Evolutionary conservation across 1,140 invertebrate species (phyloP), one percentile per base, ranked within the genome.

Genomic region (Drosophila eugracilis): DNA sequence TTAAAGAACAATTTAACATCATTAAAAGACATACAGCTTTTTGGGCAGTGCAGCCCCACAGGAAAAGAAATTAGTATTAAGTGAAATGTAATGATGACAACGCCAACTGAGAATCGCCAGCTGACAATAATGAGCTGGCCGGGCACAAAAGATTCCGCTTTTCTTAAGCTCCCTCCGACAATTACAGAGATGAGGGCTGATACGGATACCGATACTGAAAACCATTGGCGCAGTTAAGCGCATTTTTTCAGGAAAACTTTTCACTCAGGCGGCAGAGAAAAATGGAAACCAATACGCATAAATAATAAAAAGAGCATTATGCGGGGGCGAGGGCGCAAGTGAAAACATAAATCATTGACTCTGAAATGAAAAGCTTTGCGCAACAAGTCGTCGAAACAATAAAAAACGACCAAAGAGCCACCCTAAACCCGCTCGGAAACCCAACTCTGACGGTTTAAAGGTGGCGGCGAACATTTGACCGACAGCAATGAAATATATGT

Each of bases 351-450:
- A 85, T 85, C 81, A 85, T 85, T 78, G 77, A 67, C 77, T 66
- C 73, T 52, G 76, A 85, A 85, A 88, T 81, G 83, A 88, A 85
- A 86, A 85, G 83, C 81, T 81, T 63, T 77, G 81, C 74, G 81
- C 81, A 85, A 85, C 81, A 85, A 86, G 81, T 85, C 83, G 73
- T 77, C 47, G 74, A 86, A 85, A 85, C 81, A 85, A 85, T 85
- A 85, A 86, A 83, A 85, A 74, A 44, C 55, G n/a, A n/a, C n/a
- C n/a, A 37, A 28, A 34, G 17, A 14, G 22, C 26, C 62, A 28
- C 44, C 47, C n/a, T 4, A 9, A 49, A 47, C 14, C 44, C 19
- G 21, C 17, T 30, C 39, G n/a, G 24, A 17, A 30, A 50, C 32
- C 36, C 36, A 24, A 39, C 34, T 28, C 28, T 3, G 39, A 32